Conservation (phyloP, 1,140 invertebrate species). For the Archivesica marissinica region DNA sequence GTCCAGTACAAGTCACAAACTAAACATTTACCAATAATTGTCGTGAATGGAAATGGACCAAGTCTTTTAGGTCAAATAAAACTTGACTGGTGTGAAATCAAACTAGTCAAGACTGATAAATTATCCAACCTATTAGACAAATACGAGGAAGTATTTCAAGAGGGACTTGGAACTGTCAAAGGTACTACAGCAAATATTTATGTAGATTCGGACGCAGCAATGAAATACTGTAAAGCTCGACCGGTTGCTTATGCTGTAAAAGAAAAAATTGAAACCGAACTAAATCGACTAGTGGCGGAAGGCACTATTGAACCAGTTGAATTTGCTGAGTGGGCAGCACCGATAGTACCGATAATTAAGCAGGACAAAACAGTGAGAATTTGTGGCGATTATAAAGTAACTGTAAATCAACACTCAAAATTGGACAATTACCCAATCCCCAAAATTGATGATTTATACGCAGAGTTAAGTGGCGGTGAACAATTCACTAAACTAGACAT, state of each 20-base stretch:
- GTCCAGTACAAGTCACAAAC: too few relatives aligned
- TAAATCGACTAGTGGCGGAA: neutral
- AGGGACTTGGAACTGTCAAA: too few relatives aligned
- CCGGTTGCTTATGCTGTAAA: conserved; percentile 9
- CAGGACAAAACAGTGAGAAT: conserved; percentile 10
- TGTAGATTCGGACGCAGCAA: neutral
- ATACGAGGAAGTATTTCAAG: too few relatives aligned
- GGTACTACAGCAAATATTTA: neutral
- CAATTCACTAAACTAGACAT: conserved; percentile 77
- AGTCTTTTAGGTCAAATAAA: too few relatives aligned
- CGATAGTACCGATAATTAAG: conserved; percentile 80
- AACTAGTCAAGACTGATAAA: too few relatives aligned
- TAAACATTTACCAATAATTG: too few relatives aligned
- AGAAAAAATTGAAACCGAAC: neutral
- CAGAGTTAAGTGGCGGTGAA: conserved; percentile 61
- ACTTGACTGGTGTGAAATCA: too few relatives aligned
- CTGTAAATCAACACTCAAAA: conserved; percentile 70
- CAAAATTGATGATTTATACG: conserved; percentile 59
- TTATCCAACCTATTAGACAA: too few relatives aligned
- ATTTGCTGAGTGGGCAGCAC: conserved; percentile 85
- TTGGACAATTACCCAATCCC: conserved; percentile 61
- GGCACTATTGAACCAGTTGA: conserved; percentile 14
- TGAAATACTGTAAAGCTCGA: neutral
- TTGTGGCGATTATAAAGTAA: conserved; percentile 61
- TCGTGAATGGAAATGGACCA: too few relatives aligned